Percentiles rank a stretch among this genome's conserved stretches.
Evolutionary conservation across 2,113 vertebrate genomes (phyloP).

Genomic region (Cervus canadensis): DNA sequence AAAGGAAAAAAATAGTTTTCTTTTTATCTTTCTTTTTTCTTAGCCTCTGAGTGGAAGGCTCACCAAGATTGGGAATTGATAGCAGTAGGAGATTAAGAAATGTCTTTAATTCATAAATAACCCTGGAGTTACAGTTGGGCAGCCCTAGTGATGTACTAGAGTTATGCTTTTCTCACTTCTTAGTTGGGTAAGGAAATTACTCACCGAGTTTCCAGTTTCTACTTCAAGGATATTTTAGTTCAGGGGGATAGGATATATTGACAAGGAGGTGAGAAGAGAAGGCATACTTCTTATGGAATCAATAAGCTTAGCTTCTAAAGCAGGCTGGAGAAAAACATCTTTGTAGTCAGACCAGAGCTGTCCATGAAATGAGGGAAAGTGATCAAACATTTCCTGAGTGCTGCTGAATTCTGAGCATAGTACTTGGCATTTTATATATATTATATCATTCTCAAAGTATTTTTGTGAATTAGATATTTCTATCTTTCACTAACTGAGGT

Average conservation of each 20-base stretch:
- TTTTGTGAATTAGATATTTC: not conserved
- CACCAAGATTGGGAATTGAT: not conserved
- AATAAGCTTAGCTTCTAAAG: not conserved
- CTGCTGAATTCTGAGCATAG: not conserved
- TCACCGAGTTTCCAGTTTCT: conserved; percentile 6
- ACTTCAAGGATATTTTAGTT: conserved; percentile 25
- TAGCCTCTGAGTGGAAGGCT: conserved; percentile 7
- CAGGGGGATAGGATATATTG: not conserved
- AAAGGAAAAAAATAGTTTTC: conserved; percentile 17
- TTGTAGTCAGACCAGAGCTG: not conserved
- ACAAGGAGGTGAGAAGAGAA: not conserved
- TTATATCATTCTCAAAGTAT: not conserved
- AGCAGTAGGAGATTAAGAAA: conserved; percentile 19
- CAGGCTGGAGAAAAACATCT: not conserved
- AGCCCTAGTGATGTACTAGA: not conserved
- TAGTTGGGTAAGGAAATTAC: not conserved
- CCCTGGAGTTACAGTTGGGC: not conserved
- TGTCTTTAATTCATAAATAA: conserved; percentile 27
- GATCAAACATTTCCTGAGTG: not conserved
- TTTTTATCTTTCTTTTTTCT: not conserved
- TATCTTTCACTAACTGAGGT: not conserved
- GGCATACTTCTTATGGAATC: not conserved
- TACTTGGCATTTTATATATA: not conserved
- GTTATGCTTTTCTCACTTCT: not conserved
- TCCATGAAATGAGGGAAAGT: not conserved